phyloP scores from a whole-genome alignment of 92 coral and sea anemone species.

The Zoanthus solanderi region DNA sequence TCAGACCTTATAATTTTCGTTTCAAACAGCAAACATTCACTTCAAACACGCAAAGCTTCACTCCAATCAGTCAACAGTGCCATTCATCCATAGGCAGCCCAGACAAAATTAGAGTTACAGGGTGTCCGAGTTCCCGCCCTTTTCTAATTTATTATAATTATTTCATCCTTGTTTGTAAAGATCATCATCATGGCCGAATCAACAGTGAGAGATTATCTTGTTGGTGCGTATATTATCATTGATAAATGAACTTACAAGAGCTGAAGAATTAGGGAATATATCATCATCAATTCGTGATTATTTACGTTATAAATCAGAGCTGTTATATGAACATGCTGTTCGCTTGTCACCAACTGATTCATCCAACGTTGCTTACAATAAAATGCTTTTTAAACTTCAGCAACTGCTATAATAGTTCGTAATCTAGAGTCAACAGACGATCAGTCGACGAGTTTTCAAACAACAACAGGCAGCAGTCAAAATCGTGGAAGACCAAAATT shows the following conservation, averaged over 20 bases:
- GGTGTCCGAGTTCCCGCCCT: conserved; percentile 44
- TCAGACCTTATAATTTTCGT: conserved; percentile 22
- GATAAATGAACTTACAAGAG: conserved; percentile 35
- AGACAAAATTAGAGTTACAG: conserved; percentile 27
- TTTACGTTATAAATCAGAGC: neutral
- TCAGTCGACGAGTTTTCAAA: conserved; percentile 5
- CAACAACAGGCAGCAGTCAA: conserved; percentile 37
- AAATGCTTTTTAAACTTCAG: too few species aligned
- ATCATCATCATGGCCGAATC: too few species aligned
- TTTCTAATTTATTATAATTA: conserved; percentile 46
- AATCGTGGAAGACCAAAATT: conserved; percentile 66
- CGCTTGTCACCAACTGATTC: conserved; percentile 48
- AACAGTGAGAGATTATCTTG: conserved; percentile 29
- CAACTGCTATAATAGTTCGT: too few species aligned
- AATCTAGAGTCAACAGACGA: too few species aligned
- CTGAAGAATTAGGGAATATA: conserved; percentile 37
- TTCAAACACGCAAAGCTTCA: neutral
- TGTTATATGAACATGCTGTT: conserved; percentile 48
- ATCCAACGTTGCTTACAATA: neutral
- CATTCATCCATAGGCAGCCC: conserved; percentile 38
- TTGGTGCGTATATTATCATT: conserved; percentile 37
- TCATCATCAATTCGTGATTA: conserved; percentile 37
- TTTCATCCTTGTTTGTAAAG: conserved; percentile 25
- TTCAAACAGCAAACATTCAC: conserved; percentile 11
- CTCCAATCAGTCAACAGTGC: conserved; percentile 55